These are phyloP conservation scores for Ceratotherium simum DNA, from an alignment of 2,113 vertebrate genomes.

Conservation along the genomic window DNA sequence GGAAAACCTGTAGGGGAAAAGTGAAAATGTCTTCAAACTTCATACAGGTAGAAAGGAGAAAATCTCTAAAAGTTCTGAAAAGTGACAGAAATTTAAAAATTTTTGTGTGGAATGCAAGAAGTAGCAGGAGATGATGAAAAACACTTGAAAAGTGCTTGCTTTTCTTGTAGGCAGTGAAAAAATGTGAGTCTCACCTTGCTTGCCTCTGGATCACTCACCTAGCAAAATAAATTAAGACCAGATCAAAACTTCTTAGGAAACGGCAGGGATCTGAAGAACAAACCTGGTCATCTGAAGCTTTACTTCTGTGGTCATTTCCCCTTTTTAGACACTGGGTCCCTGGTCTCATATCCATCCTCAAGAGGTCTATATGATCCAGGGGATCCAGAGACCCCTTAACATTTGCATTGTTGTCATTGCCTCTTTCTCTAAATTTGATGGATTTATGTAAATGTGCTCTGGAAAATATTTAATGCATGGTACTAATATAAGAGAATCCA, in stretches of 20 bases:
- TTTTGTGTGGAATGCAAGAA: conserved; percentile 32
- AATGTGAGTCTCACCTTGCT: neutral
- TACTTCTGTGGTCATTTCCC: neutral
- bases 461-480: neutral
- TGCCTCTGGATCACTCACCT: neutral
- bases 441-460: neutral
- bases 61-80: conserved; percentile 57
- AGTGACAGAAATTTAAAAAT: conserved; percentile 59
- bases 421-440: conserved; percentile 8
- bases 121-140: conserved; percentile 1
- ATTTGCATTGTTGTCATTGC: neutral
- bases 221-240: conserved; percentile 23
- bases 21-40: conserved; percentile 40
- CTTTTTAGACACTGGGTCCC: neutral
- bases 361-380: neutral
- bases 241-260: neutral
- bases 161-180: neutral
- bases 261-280: neutral
- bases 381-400: neutral
- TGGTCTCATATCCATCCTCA: neutral
- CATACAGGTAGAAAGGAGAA: conserved; percentile 36
- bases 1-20: conserved; percentile 70
- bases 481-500: neutral
- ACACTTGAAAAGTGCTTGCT: neutral
- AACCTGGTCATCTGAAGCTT: neutral